phyloP scores from a whole-genome alignment of 53 echinoderm and acorn worm species.

The Holothuria scabra region DNA sequence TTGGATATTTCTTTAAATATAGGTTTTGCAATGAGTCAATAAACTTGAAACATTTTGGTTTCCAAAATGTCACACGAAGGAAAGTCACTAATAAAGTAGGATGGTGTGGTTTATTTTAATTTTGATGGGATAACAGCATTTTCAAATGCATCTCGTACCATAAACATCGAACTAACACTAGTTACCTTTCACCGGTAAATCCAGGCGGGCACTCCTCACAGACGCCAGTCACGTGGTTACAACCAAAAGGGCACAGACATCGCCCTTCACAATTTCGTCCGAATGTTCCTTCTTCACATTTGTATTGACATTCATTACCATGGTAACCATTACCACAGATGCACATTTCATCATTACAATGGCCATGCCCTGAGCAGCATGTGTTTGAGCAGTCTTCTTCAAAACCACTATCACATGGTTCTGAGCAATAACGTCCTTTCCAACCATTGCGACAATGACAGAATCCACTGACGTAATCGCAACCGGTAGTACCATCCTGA shows the following conservation, averaged over 20 bases:
- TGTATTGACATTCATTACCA: not conserved
- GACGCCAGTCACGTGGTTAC: slow-evolving; percentile 18
- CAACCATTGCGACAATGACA: not conserved
- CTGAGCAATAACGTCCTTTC: slow-evolving; percentile 1
- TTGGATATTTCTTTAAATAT: too few relatives aligned
- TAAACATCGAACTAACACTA: too few relatives aligned
- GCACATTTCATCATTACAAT: not conserved
- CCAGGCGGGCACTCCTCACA: slow-evolving; percentile 3
- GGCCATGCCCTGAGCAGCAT: slow-evolving; percentile 20
- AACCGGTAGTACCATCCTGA: not conserved
- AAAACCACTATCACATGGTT: not conserved
- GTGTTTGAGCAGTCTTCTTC: not conserved
- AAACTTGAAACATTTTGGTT: too few relatives aligned
- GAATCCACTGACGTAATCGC: not conserved
- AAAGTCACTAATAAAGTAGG: too few relatives aligned
- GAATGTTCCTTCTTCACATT: slow-evolving; percentile 14
- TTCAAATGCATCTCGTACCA: too few relatives aligned
- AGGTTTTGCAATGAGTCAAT: too few relatives aligned
- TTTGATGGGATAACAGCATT: too few relatives aligned
- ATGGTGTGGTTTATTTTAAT: too few relatives aligned
- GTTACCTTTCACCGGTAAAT: not conserved
- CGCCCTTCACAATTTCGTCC: not conserved
- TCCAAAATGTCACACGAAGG: too few relatives aligned
- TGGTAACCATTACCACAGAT: slow-evolving; percentile 1
- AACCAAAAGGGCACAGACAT: not conserved